Base-by-base conservation (phyloP, 2,797 vertebrate species). In the Lemur catta region DNA sequence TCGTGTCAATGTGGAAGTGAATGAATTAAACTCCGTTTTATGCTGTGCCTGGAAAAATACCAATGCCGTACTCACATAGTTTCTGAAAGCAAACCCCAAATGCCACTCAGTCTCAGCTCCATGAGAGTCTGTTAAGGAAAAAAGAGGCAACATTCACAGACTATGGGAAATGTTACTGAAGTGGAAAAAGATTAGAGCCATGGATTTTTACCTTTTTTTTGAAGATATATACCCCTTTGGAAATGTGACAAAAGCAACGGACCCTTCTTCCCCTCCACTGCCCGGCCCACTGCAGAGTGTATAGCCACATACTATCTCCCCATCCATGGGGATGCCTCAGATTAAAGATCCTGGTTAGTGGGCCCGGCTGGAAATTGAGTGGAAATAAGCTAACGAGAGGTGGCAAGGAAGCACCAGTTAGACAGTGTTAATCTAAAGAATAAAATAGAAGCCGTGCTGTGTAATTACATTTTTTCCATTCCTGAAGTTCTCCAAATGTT, bases 1-100 rank as follows among this genome's bases (percentile, higher is more conserved):
- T 74, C 89, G 69, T 88, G 61, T 96, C 92, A 76, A 41, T 90
- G 93, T 91, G 79, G 74, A 96, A 94, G 95, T 87, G 89, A 97
- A 84, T 87, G 81, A 89, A 95, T 93, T 91, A 84, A 88, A 74
- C 35, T 94, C 84, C 74, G 2, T 86, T 93, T 94, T 84, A 88
- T 91, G 69, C 79, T 0, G 0, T 50, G 74, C 95, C 92, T 96
- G 94, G 96, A 97, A 88, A 95, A 97, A 87, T 67, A 88, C 71
- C 88, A 69, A 46, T 8, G 30, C 92, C 48, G 9, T 48, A 26
- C 75, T 84, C 6, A 0, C 94, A 22, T 41, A 7, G 81, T 84
- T 89, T 95, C 84, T 89, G 80, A 84, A 96, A 96, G 86, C 92
- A 89, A 86, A 90, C 24, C 87, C 94, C 48, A 50, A 52, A 84